Percentiles rank a stretch among this genome's conserved stretches.
phyloP scores from a whole-genome alignment of 2,888 invertebrate genomes.

The Lasioglossum lativentre region DNA sequence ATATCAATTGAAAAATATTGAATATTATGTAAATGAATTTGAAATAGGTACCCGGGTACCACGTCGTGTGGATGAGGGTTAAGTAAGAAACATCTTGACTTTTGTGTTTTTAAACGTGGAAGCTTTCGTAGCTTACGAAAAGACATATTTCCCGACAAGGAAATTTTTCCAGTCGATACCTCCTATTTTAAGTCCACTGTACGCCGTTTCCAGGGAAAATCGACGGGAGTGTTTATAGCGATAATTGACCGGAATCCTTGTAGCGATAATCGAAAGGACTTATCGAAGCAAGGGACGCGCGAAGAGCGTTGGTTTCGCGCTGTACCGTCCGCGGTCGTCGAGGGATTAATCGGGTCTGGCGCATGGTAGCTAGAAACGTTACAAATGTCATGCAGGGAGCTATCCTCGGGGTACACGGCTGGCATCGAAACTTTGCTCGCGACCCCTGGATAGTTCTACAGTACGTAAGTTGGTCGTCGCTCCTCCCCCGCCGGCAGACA shows the following conservation, averaged over 20 bases:
- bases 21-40: too few species aligned
- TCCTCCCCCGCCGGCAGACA: slow-evolving; percentile 18
- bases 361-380: slow-evolving; percentile 14
- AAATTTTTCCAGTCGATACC: too few species aligned
- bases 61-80: too few species aligned
- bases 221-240: too few species aligned
- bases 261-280: background rate
- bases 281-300: background rate
- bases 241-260: background rate
- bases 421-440: slow-evolving; percentile 27
- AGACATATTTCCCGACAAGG: too few species aligned
- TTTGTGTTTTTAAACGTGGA: too few species aligned
- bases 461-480: slow-evolving; percentile 53
- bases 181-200: too few species aligned
- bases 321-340: background rate
- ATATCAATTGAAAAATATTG: too few species aligned
- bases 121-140: too few species aligned
- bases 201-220: too few species aligned
- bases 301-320: background rate
- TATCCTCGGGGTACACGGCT: slow-evolving; percentile 1
- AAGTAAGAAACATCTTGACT: too few species aligned
- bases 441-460: slow-evolving; percentile 13
- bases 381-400: slow-evolving; percentile 15
- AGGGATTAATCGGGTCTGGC: slow-evolving; percentile 22
- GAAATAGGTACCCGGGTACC: too few species aligned